A percentile compares a stretch with the other conserved stretches of the same genome.
phyloP scores from a whole-genome alignment of 2,888 invertebrate species.

The Dryomyza anilis region DNA sequence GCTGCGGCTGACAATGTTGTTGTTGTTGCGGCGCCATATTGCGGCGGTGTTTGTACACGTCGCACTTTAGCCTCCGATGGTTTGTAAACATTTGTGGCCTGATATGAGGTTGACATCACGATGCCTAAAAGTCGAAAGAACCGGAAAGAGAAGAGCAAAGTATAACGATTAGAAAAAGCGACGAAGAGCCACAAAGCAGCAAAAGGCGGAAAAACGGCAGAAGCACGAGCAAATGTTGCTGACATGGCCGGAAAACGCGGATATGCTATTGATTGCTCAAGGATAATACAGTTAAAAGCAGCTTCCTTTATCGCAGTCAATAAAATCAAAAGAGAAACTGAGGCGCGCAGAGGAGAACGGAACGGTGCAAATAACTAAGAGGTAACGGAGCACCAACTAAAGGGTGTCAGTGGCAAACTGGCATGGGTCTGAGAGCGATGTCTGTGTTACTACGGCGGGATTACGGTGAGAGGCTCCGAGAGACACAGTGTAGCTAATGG shows the following conservation, averaged over 20 bases:
- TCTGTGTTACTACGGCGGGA: neutral
- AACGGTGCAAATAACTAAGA: neutral
- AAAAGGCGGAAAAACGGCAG: neutral
- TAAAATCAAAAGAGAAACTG: neutral
- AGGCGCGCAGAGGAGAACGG: neutral
- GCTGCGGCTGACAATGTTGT: constrained; percentile 7
- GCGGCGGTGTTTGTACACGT: constrained; percentile 52
- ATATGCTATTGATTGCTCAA: constrained; percentile 25
- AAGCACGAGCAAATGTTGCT: neutral
- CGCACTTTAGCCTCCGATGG: constrained; percentile 59
- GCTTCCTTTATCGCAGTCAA: constrained; percentile 11
- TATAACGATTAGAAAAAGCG: neutral
- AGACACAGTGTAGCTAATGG: constrained; percentile 34
- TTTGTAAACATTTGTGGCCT: constrained; percentile 55
- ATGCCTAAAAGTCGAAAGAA: constrained; percentile 34
- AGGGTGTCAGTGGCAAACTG: too few relatives aligned
- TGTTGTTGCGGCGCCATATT: constrained; percentile 31
- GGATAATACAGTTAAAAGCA: constrained; percentile 24
- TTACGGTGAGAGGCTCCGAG: neutral
- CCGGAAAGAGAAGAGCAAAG: too few relatives aligned
- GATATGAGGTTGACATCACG: constrained; percentile 49
- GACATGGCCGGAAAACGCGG: neutral
- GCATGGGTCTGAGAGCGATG: too few relatives aligned
- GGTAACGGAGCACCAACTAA: too few relatives aligned
- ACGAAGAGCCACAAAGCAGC: neutral